Base-by-base conservation (phyloP, 1,140 invertebrate genomes). In the Batillaria attramentaria region DNA sequence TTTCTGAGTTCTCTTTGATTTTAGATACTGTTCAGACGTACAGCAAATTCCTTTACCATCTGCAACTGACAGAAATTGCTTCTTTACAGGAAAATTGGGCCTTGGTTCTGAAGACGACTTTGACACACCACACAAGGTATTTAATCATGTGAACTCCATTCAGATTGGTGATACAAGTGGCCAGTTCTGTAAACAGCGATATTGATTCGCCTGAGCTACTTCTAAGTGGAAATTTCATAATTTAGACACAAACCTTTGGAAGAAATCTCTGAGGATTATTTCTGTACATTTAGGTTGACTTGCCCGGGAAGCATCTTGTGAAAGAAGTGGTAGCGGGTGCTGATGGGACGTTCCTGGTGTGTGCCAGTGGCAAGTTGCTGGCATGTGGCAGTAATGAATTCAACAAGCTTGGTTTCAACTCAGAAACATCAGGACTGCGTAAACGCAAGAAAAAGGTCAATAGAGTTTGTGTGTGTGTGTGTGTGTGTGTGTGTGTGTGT, bases 321-420 rank as follows among this genome's bases (percentile, higher is more conserved):
- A 84, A 85, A 57, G 81, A 86, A 80, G 89, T 91, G 16, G 83
- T 79, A 78, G 88, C 89, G 83, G 95, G 95, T 1, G 89, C 91
- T 1, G 93, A 95, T 84, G 92, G 92, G 13, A 94, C 94, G 0
- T 93, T 94, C 54, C 89, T 95, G 16, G 87, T 95, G 6, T 94
- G 94, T 24, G 87, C 91, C 65, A 92, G 92, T 84, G 95, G 94
- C 13, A 90, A 91, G 31, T 81, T 95, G 28, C 92, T 94, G 43
- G 93, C 93, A 18, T 94, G 94, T 90, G 95, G 95, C 33, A 93
- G 91, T 62, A 96, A 96, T 88, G 91, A 92, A 76, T 90, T 93
- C 84, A 95, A 95, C 85, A 95, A 95, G 89, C 90, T 96, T 1
- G 95, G 94, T 41, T 91, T 95, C 42, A 92, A 93, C 77, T 86